Evolutionary conservation across 2,113 vertebrate genomes (phyloP), one percentile per base, ranked within the genome.

Genomic region (Eurystomus gularis): DNA sequence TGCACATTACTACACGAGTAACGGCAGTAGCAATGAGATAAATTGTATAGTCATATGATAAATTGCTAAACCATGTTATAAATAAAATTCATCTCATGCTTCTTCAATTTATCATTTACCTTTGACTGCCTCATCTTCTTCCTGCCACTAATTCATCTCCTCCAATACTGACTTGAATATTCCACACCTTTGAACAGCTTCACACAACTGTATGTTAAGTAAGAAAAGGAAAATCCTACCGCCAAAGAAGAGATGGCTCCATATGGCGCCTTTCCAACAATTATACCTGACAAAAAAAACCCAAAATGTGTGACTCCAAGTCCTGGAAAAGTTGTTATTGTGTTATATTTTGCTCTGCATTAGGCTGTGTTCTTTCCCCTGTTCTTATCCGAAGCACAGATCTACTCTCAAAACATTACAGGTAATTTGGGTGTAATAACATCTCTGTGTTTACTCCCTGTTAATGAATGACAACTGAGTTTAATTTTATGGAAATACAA

Each of bases 71-170:
- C 17, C 14, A 33, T 69, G 16, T 1, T 82, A 80, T 80, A 94
- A 87, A 88, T 89, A 89, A 72, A 90, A 81, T 75, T 60, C 3
- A 82, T 76, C 73, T 61, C 0, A 1, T 69, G 14, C 26, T 57
- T 80, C 57, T 90, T 78, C 65, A 91, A 44, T 82, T 87, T 87
- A 49, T 85, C 57, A 44, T 29, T 89, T 79, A 72, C 21, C 6
- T 87, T 60, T 76, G 21, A 85, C 37, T 76, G 18, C n/a, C 60
- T 84, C 24, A 92, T 57, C n/a, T 57, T 79, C 88, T 69, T 82
- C 7, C 24, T 92, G 71, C 9, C 33, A 24, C 29, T 90, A 83
- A 76, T 79, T 17, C 35, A 33, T 54, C 72, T 89, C 40, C 23
- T 82, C 23, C 71, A 66, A 76, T 57, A 33, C 28, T 87, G 24